Conservation (phyloP, 1,140 invertebrate genomes). For the Mylabris phalerata region DNA sequence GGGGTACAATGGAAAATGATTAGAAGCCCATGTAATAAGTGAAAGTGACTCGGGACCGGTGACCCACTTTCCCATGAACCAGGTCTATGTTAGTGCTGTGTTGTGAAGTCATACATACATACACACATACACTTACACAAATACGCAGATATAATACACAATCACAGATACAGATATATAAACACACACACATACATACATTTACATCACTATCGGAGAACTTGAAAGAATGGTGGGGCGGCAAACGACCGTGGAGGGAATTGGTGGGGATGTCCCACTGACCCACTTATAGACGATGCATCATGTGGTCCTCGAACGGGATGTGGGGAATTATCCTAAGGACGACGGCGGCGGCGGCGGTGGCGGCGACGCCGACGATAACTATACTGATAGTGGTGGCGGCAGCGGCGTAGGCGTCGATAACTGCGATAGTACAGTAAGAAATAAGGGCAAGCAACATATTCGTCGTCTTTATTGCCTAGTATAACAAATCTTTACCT, state of each 20-base stretch:
- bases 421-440: too few species aligned
- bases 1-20: slow-evolving; percentile 57
- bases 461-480: too few species aligned
- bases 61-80: slow-evolving; percentile 60
- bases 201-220: slow-evolving; percentile 32
- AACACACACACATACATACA: slow-evolving; percentile 24
- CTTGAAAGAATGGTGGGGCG: slow-evolving; percentile 40
- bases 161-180: slow-evolving; percentile 25
- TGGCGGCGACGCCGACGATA: too few species aligned
- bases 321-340: slow-evolving; percentile 1
- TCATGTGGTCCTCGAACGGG: slow-evolving; percentile 30
- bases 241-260: slow-evolving; percentile 41
- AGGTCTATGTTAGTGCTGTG: slow-evolving; percentile 57
- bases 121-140: slow-evolving; percentile 28
- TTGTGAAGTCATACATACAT: slow-evolving; percentile 39
- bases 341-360: too few species aligned
- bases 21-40: slow-evolving; percentile 60
- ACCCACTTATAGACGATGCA: slow-evolving; percentile 49
- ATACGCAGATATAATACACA: slow-evolving; percentile 21
- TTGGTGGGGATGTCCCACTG: slow-evolving; percentile 58
- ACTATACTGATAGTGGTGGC: too few species aligned
- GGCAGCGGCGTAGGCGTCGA: too few species aligned
- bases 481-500: too few species aligned
- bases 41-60: slow-evolving; percentile 54
- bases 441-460: too few species aligned